phyloP scores from a whole-genome alignment of 2,113 vertebrate species.

The Rhinichthys klamathensis region DNA sequence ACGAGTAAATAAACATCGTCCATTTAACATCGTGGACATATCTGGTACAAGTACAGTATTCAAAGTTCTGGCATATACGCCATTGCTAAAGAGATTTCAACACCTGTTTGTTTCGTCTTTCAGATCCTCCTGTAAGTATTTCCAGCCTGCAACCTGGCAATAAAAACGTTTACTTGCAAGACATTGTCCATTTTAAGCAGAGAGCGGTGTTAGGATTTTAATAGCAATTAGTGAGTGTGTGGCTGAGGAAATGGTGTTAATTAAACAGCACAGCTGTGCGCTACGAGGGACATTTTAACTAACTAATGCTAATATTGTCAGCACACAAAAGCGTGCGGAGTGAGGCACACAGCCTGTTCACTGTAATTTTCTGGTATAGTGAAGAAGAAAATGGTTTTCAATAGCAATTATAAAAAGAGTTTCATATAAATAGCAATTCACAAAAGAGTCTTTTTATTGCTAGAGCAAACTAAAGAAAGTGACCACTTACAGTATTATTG shows the following conservation, averaged over 20 bases:
- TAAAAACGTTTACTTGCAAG: constrained; percentile 48
- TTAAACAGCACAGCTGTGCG: constrained; percentile 76
- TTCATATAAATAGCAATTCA: not conserved
- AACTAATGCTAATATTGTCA: constrained; percentile 72
- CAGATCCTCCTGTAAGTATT: not conserved
- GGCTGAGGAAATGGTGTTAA: constrained; percentile 67
- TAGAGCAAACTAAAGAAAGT: constrained; percentile 15
- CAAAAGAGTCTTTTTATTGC: constrained; percentile 19
- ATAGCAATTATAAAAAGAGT: constrained; percentile 35
- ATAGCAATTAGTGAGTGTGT: constrained; percentile 64
- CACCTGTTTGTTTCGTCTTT: constrained; percentile 22
- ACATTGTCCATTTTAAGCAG: constrained; percentile 47
- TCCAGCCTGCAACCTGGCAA: constrained; percentile 19
- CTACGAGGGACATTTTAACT: constrained; percentile 69
- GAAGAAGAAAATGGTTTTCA: constrained; percentile 63
- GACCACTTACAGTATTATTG: not conserved
- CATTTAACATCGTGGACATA: not conserved
- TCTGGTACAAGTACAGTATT: constrained; percentile 21
- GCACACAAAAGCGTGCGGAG: constrained; percentile 66
- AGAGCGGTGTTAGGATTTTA: constrained; percentile 59
- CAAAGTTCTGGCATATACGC: not conserved
- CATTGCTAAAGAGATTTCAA: not conserved
- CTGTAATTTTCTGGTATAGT: constrained; percentile 68
- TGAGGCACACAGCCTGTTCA: constrained; percentile 70
- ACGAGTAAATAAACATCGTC: not conserved